Evolutionary conservation across 1,140 invertebrate genomes (phyloP).

Genomic region (Bombus breviceps): DNA sequence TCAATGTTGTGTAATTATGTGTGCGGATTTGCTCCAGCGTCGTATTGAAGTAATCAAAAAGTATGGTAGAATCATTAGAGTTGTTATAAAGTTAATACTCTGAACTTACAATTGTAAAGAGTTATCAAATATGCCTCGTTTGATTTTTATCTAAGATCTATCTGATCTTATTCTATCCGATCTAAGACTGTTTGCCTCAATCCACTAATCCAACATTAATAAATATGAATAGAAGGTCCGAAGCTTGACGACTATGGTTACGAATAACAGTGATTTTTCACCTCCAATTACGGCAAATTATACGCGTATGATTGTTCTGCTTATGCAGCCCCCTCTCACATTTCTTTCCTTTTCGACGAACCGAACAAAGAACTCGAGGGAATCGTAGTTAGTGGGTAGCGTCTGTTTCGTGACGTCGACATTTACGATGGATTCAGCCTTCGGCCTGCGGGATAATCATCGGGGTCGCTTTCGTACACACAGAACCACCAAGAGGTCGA

Average conservation of each 20-base stretch:
- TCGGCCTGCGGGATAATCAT: conserved; percentile 50
- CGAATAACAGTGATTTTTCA: conserved; percentile 27
- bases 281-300: conserved; percentile 39
- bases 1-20: too few relatives aligned
- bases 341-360: background rate
- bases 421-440: conserved; percentile 46
- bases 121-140: background rate
- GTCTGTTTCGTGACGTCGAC: conserved; percentile 48
- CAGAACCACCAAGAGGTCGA: conserved; percentile 30
- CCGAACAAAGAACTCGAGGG: conserved; percentile 41
- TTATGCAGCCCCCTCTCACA: background rate
- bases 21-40: background rate
- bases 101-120: background rate
- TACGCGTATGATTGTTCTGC: conserved; percentile 27
- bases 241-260: background rate
- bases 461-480: conserved; percentile 39
- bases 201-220: too few relatives aligned
- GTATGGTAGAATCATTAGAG: background rate
- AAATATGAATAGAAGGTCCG: background rate
- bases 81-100: background rate
- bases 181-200: too few relatives aligned
- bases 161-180: too few relatives aligned
- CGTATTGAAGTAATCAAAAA: background rate
- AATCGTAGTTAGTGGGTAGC: conserved; percentile 38
- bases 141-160: background rate